phyloP scores from a whole-genome alignment of 2,113 vertebrate genomes.

The Equus quagga region DNA sequence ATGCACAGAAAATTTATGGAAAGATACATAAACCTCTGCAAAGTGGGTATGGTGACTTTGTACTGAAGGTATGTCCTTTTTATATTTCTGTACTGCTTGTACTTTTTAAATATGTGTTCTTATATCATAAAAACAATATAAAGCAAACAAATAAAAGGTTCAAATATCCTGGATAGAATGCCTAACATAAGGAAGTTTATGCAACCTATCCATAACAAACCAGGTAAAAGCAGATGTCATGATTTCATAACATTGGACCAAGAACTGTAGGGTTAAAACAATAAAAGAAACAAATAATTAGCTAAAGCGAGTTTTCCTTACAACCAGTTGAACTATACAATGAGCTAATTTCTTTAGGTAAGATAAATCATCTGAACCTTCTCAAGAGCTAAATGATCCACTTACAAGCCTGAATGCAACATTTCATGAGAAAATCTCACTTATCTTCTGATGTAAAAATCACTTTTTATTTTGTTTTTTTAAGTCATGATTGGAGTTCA shows the following conservation, averaged over 20 bases:
- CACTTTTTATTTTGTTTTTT: slow-evolving; percentile 5
- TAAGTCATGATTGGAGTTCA: background rate
- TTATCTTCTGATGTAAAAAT: slow-evolving; percentile 32
- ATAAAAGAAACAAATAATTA: background rate
- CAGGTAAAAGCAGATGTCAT: background rate
- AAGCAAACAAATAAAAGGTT: background rate
- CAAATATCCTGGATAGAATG: background rate
- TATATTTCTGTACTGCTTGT: background rate
- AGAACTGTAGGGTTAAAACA: background rate
- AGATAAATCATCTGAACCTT: slow-evolving; percentile 11
- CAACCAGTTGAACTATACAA: background rate
- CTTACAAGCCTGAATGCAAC: background rate
- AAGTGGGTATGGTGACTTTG: background rate
- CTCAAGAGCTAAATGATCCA: background rate
- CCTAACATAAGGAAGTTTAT: background rate
- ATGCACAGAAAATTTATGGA: background rate
- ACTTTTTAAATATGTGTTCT: background rate
- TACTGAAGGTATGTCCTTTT: background rate
- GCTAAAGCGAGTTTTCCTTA: background rate
- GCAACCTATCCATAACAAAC: background rate
- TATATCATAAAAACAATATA: background rate
- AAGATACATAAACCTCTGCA: background rate
- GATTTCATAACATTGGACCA: background rate
- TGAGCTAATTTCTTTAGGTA: background rate
- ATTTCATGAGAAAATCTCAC: background rate